phyloP scores from a whole-genome alignment of 2,113 vertebrate genomes.

The Cephalopterus ornatus region DNA sequence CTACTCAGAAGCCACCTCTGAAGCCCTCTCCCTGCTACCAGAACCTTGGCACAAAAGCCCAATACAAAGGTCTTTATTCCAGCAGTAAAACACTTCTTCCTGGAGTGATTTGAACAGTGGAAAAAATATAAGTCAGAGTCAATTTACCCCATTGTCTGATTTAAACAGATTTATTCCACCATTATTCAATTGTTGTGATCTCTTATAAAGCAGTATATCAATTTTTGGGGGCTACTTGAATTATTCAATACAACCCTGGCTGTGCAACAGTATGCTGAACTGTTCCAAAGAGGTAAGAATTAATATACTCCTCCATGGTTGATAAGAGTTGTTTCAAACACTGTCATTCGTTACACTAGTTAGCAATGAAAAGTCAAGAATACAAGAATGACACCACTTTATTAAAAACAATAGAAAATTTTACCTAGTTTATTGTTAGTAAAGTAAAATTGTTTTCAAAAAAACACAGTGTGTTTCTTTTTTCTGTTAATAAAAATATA shows the following conservation, averaged over 20 bases:
- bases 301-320: not conserved
- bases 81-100: not conserved
- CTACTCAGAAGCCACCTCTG: not conserved
- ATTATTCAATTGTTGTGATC: not conserved
- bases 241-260: not conserved
- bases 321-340: not conserved
- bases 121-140: not conserved
- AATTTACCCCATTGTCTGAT: not conserved
- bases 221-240: not conserved
- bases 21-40: not conserved
- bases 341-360: not conserved
- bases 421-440: not conserved
- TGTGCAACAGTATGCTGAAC: not conserved
- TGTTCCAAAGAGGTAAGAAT: not conserved
- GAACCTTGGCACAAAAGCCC: not conserved
- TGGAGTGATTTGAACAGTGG: not conserved
- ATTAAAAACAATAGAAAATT: not conserved
- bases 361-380: not conserved
- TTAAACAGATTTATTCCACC: not conserved
- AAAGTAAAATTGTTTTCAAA: not conserved
- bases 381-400: not conserved
- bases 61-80: not conserved
- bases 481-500: not conserved
- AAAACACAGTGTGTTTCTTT: fast-evolving
- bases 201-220: not conserved